phyloP scores from a whole-genome alignment of 2,797 vertebrate genomes.

The Pteropus rufus region DNA sequence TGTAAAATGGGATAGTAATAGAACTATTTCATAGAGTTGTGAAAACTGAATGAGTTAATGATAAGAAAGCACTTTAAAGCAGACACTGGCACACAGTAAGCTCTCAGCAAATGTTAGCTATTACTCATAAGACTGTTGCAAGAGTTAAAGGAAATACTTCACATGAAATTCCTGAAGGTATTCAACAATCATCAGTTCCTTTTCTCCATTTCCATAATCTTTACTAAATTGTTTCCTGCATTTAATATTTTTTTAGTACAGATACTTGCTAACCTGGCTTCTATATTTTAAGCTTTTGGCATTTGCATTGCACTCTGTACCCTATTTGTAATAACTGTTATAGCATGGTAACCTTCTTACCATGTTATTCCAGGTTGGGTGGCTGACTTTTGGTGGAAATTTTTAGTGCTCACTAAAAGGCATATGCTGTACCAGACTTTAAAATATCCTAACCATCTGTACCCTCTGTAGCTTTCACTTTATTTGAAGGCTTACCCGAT shows the following conservation, averaged over 20 bases:
- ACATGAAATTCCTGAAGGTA: not conserved
- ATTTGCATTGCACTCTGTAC: not conserved
- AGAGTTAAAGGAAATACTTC: not conserved
- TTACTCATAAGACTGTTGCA: not conserved
- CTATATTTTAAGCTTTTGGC: not conserved
- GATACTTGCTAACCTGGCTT: not conserved
- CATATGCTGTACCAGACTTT: not conserved
- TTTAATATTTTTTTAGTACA: not conserved
- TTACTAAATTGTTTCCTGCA: not conserved
- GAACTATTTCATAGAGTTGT: not conserved
- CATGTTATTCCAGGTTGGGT: not conserved
- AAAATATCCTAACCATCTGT: not conserved
- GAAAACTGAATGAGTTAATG: not conserved
- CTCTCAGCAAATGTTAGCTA: not conserved
- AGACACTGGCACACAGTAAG: not conserved
- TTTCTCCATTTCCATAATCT: not conserved
- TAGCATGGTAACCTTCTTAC: not conserved
- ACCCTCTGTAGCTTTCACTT: not conserved
- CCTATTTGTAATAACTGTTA: not conserved
- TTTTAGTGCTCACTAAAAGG: not conserved
- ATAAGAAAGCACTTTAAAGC: not conserved
- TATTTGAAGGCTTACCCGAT: not conserved
- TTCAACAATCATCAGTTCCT: not conserved
- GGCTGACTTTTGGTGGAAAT: not conserved
- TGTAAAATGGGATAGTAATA: not conserved